Conservation (phyloP, 2,888 invertebrate genomes). For the Zygogramma bicolorata region DNA sequence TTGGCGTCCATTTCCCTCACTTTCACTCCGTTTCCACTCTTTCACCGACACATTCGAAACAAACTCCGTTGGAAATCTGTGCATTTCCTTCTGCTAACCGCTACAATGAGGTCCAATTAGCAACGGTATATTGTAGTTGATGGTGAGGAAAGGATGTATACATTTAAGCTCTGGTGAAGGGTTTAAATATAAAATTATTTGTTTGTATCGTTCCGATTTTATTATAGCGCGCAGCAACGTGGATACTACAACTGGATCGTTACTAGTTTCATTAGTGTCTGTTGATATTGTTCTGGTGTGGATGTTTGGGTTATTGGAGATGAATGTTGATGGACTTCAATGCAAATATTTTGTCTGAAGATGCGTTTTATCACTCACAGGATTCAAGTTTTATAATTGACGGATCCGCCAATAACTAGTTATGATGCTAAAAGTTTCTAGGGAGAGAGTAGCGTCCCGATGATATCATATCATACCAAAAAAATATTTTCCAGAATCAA, state of each 20-base stretch:
- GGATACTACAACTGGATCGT: background rate
- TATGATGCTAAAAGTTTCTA: no score
- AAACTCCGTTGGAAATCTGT: conserved; percentile 32
- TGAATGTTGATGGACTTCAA: background rate
- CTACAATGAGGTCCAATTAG: conserved; percentile 43
- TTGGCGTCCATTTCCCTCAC: conserved; percentile 13
- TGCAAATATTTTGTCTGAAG: no score
- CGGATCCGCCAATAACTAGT: no score
- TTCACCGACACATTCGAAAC: conserved; percentile 12
- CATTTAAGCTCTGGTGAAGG: conserved; percentile 46
- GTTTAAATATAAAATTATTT: conserved; percentile 47
- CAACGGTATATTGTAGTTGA: conserved; percentile 38
- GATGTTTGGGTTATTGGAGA: background rate
- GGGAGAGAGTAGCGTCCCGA: no score
- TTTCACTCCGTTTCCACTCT: conserved; percentile 7
- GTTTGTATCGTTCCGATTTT: conserved; percentile 45
- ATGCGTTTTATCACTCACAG: no score
- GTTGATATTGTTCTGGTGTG: background rate
- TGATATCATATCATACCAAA: no score
- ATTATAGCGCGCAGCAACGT: conserved; percentile 16
- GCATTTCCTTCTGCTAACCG: conserved; percentile 39
- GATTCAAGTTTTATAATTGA: background rate
- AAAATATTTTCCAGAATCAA: no score
- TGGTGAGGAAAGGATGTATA: conserved; percentile 46
- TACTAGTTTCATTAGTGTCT: background rate